Evolutionary conservation across 2,113 vertebrate genomes (phyloP), one percentile per base, ranked within the genome.

Genomic region (Oryzias curvinotus): DNA sequence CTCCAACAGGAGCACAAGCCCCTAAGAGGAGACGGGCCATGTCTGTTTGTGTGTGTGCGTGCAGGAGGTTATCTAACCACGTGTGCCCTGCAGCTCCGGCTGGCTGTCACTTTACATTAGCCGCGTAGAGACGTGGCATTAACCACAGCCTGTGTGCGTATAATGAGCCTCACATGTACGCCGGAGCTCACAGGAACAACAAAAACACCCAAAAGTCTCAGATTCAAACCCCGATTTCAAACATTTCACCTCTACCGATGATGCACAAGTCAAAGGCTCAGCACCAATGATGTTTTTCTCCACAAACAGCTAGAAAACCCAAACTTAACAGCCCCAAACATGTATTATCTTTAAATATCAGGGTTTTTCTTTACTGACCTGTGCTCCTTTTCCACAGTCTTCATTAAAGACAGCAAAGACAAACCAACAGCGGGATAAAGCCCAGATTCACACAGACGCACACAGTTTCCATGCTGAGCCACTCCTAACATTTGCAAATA

Each of bases 401-500:
- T 36, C 8, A 12, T 36, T 36, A 36, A 36, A 36, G 2, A 46
- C 47, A 54, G 5, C 15, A 59, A 47, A 46, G 23, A 52, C 5
- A 63, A 42, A 52, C 0, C 12, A 16, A 10, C 2, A 25, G 6
- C 43, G 45, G 4, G 23, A 23, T 26, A 53, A 36, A 73, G 66
- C 47, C 61, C 18, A 36, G 45, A 48, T 50, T 56, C 53, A 77
- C 42, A 68, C 3, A 12, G 18, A 41, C 41, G 69, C 36, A 61
- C 36, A 56, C 13, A 13, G 17, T 19, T 21, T 44, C 14, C 43
- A 36, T 26, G 54, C 64, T 42, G 46, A 62, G 71, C 75, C 81
- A 81, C 84, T 87, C 85, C 85, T 75, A 70, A 3, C 46, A 28
- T 54, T 80, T 91, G 87, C 87, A 90, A 90, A 90, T 87, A 48